Conservation (phyloP, 92 coral and sea anemone species). For the Plumapathes pennacea region DNA sequence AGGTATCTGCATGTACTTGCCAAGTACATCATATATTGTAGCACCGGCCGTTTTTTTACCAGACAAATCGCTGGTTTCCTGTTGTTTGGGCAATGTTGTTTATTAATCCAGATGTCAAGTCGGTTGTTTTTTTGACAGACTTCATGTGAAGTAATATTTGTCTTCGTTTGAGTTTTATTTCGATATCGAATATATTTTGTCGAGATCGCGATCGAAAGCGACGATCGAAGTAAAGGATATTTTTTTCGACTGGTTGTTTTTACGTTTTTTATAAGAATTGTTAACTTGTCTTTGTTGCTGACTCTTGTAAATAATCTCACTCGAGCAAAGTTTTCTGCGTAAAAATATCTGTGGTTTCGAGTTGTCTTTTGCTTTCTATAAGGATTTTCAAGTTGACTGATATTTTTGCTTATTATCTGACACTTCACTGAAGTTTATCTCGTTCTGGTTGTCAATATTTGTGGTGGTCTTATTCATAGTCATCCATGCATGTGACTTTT, state of each 20-base stretch:
- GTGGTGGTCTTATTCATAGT: neutral
- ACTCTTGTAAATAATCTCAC: neutral
- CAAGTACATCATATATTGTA: constrained; percentile 77
- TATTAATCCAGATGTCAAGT: constrained; percentile 8
- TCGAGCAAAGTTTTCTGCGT: neutral
- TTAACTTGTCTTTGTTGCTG: constrained; percentile 3
- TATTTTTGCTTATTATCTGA: neutral
- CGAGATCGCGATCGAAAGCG: too few relatives aligned
- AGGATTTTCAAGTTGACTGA: too few relatives aligned
- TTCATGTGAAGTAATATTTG: neutral
- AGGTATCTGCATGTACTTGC: constrained; percentile 54
- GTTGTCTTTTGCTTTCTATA: too few relatives aligned
- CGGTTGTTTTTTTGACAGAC: constrained; percentile 7
- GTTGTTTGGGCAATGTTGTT: constrained; percentile 23
- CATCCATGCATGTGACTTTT: too few relatives aligned
- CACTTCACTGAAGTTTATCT: neutral
- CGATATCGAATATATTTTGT: too few relatives aligned
- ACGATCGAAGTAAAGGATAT: too few relatives aligned
- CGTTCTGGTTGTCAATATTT: neutral
- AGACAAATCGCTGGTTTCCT: constrained; percentile 47
- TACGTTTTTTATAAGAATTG: constrained; percentile 17
- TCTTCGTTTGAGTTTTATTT: constrained; percentile 6
- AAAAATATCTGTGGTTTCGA: neutral
- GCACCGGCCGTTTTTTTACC: constrained; percentile 14
- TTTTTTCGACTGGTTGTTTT: constrained; percentile 14